Conservation (phyloP, 2,797 vertebrate genomes). For the Hemibagrus guttatus region DNA sequence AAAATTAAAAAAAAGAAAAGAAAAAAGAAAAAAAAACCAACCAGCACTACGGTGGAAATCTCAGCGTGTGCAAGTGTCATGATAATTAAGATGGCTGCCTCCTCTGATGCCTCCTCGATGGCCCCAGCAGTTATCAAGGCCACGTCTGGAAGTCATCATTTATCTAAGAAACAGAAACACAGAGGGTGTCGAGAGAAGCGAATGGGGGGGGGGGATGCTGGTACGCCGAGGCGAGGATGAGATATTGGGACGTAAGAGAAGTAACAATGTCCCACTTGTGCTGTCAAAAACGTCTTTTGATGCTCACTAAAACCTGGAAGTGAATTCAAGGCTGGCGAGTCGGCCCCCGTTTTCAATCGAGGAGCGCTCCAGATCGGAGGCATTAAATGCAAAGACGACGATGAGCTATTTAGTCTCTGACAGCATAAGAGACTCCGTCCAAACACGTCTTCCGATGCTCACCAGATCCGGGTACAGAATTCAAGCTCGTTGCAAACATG, state of each 20-base stretch:
- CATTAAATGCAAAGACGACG: background rate
- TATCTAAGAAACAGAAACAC: slow-evolving; percentile 55
- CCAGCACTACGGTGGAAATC: slow-evolving; percentile 48
- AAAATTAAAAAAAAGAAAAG: background rate
- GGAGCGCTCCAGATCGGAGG: background rate
- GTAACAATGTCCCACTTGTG: slow-evolving; percentile 46
- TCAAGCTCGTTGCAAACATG: background rate
- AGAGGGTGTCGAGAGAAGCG: slow-evolving; percentile 35
- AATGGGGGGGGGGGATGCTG: slow-evolving; percentile 21
- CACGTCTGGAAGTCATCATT: slow-evolving; percentile 54
- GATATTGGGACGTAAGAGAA: slow-evolving; percentile 38
- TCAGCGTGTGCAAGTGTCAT: slow-evolving; percentile 54
- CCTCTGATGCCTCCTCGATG: slow-evolving; percentile 44
- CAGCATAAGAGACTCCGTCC: slow-evolving; percentile 3
- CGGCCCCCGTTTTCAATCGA: background rate
- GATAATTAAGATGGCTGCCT: slow-evolving; percentile 60
- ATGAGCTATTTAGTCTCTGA: background rate
- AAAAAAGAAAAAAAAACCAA: slow-evolving; percentile 35
- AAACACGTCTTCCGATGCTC: background rate
- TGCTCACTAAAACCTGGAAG: slow-evolving; percentile 57
- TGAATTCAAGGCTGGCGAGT: background rate
- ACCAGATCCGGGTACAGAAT: background rate
- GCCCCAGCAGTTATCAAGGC: slow-evolving; percentile 52
- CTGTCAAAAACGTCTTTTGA: slow-evolving; percentile 65
- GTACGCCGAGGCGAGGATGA: slow-evolving; percentile 26